phyloP scores from a whole-genome alignment of 1,140 invertebrate species.

The Pseudachorutes palmiensis region DNA sequence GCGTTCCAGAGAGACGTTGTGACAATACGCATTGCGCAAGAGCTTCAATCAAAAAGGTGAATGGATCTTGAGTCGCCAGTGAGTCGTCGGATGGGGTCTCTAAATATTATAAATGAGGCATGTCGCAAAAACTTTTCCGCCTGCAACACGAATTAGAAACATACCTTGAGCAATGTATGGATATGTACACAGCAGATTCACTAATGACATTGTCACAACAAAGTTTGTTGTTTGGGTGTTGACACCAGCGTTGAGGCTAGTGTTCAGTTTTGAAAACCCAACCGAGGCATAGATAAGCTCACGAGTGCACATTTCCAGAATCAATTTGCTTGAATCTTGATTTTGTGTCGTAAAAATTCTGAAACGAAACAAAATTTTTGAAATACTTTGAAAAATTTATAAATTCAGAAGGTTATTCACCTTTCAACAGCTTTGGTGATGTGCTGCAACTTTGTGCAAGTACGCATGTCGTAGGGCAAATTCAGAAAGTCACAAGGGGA shows the following conservation, averaged over 20 bases:
- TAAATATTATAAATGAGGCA: conserved; percentile 15
- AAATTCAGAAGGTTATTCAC: not conserved
- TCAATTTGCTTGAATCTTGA: conserved; percentile 48
- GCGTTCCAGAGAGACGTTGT: conserved; percentile 43
- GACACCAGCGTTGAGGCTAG: conserved; percentile 15
- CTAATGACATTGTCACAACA: conserved; percentile 54
- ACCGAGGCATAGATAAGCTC: conserved; percentile 50
- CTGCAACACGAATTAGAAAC: not conserved
- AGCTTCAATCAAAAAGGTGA: conserved; percentile 54
- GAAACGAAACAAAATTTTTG: not conserved
- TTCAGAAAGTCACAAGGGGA: conserved; percentile 27
- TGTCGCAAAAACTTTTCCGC: not conserved
- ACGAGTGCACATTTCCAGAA: conserved; percentile 54
- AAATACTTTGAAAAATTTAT: not conserved
- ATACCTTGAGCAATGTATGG: conserved; percentile 42
- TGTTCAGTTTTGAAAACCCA: conserved; percentile 40
- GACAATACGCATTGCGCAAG: conserved; percentile 55
- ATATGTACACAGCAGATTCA: conserved; percentile 47
- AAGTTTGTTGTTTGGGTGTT: conserved; percentile 44
- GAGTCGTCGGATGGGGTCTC: conserved; percentile 26
- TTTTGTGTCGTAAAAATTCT: conserved; percentile 42
- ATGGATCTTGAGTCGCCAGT: conserved; percentile 40
- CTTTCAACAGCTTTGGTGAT: conserved; percentile 32
- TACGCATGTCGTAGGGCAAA: conserved; percentile 34
- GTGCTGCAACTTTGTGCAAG: conserved; percentile 25